Evolutionary conservation across 2,113 vertebrate genomes (phyloP).

Genomic region (Cinclus cinclus): DNA sequence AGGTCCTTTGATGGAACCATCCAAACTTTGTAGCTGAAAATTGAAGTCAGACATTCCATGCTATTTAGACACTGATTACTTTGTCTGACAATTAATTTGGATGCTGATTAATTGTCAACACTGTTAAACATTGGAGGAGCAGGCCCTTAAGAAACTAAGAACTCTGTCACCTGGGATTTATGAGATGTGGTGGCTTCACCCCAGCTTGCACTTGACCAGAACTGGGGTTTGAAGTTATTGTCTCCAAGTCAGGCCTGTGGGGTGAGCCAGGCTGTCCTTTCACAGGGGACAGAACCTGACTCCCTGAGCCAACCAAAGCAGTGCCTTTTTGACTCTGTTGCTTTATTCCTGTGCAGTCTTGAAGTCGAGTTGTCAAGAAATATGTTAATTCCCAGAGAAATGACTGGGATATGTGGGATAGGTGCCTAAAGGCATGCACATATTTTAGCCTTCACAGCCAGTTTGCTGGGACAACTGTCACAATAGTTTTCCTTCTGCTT

Average conservation of each 20-base stretch:
- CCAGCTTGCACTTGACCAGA: neutral
- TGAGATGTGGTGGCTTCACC: neutral
- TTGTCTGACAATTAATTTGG: constrained; percentile 11
- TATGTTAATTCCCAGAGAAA: neutral
- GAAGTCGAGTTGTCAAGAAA: neutral
- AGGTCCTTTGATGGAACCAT: neutral
- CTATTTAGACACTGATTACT: neutral
- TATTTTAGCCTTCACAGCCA: neutral
- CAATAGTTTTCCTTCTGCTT: neutral
- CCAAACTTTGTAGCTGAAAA: neutral
- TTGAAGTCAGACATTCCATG: neutral
- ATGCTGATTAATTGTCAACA: neutral
- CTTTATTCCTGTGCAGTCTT: neutral
- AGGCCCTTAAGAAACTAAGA: neutral
- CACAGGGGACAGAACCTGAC: neutral
- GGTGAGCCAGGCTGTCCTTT: neutral
- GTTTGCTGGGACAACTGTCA: constrained; percentile 29
- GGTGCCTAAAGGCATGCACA: neutral
- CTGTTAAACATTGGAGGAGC: neutral
- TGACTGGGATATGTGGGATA: neutral
- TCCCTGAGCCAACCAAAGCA: neutral
- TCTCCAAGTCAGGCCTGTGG: neutral
- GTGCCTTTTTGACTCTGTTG: neutral
- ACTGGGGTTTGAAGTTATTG: neutral
- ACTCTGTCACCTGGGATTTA: constrained; percentile 25